Conservation (phyloP, 2,113 vertebrate genomes). For the Ploceus nigricollis region DNA sequence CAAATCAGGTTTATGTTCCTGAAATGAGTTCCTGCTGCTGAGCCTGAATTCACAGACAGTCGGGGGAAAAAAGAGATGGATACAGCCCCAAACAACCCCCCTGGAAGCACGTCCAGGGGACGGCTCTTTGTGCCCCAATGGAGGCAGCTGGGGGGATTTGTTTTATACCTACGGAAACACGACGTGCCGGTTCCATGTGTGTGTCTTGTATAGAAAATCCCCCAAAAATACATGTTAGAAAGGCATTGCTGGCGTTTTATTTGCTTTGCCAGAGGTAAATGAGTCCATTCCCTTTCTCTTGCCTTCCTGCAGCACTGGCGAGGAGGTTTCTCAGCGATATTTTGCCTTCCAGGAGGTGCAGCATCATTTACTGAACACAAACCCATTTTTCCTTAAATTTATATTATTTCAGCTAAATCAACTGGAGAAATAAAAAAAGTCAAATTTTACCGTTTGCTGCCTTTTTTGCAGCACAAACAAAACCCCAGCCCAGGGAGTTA, state of each 20-base stretch:
- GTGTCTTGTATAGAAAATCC: neutral
- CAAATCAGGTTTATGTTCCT: slow-evolving; percentile 71
- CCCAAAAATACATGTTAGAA: neutral
- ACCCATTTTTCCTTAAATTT: neutral
- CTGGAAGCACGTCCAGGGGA: neutral
- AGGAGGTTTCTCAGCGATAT: neutral
- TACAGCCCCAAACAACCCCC: slow-evolving; percentile 58
- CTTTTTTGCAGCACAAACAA: neutral
- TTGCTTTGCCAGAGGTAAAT: neutral
- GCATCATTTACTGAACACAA: neutral
- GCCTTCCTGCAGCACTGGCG: neutral
- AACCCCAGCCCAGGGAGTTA: neutral
- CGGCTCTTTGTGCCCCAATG: neutral
- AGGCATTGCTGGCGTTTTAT: neutral
- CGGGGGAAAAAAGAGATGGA: slow-evolving; percentile 7
- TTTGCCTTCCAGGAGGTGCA: neutral
- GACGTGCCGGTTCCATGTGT: neutral
- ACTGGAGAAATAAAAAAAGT: neutral
- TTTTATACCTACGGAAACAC: neutral
- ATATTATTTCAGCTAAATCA: neutral
- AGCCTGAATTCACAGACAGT: slow-evolving; percentile 66
- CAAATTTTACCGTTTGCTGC: neutral
- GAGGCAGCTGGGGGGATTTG: neutral
- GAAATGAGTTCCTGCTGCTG: slow-evolving; percentile 73
- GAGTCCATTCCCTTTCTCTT: neutral